Evolutionary conservation across 2,797 vertebrate genomes (phyloP).

Genomic region (Ambastaia sidthimunki): DNA sequence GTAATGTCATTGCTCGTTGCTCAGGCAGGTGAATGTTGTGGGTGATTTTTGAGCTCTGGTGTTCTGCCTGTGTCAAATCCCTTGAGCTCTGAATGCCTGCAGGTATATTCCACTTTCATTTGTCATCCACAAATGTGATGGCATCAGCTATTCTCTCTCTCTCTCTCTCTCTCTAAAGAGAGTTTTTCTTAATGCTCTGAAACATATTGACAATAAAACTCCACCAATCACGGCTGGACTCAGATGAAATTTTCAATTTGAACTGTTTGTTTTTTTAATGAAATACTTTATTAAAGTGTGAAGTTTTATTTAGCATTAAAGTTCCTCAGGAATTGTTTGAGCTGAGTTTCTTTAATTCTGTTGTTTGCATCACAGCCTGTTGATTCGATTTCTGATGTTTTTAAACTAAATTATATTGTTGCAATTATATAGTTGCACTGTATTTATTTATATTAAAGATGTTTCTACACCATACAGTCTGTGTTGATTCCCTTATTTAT

Average conservation of each 20-base stretch:
- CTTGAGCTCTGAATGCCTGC: conserved; percentile 72
- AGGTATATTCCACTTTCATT: conserved; percentile 77
- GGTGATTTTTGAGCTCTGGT: conserved; percentile 61
- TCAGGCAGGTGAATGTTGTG: conserved; percentile 46
- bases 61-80: conserved; percentile 67
- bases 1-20: neutral
- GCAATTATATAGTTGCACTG: too few species aligned
- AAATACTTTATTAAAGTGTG: neutral
- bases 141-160: conserved; percentile 76
- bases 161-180: conserved; percentile 59
- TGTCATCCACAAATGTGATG: conserved; percentile 77
- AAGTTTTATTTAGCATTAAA: too few species aligned
- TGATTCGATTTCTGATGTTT: too few species aligned
- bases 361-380: too few species aligned
- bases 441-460: too few species aligned
- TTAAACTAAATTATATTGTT: too few species aligned
- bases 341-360: too few species aligned
- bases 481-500: too few species aligned
- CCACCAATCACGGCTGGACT: conserved; percentile 19
- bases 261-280: neutral
- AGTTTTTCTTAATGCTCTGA: conserved; percentile 53
- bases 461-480: too few species aligned
- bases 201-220: conserved; percentile 32
- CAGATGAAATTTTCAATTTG: neutral
- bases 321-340: too few species aligned